Percentiles rank a stretch among this genome's conserved stretches.
Conservation (phyloP, 2,113 vertebrate species). For the Halcyon malimbica region DNA sequence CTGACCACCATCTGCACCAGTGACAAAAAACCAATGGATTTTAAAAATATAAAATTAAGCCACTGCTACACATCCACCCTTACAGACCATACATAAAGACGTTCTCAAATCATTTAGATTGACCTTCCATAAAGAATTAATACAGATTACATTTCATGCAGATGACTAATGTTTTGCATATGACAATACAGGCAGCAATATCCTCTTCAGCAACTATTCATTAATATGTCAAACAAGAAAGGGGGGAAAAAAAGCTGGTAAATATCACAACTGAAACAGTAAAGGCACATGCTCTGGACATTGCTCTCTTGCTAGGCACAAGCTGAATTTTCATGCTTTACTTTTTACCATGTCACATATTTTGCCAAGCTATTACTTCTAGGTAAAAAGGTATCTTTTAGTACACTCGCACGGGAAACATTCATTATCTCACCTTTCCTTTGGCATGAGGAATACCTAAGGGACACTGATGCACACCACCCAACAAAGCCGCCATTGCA, state of each 20-base stretch:
- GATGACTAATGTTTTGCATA: not conserved
- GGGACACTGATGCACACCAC: constrained; percentile 95
- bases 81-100: not conserved
- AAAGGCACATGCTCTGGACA: not conserved
- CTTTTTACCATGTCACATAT: not conserved
- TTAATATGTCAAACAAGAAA: not conserved
- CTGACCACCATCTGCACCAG: constrained; percentile 92
- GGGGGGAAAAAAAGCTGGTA: not conserved
- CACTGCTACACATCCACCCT: not conserved
- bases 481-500: constrained; percentile 95
- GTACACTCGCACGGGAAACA: not conserved
- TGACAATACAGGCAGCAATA: not conserved
- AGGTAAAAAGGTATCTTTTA: not conserved
- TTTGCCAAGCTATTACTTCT: not conserved
- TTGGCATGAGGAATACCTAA: constrained; percentile 96
- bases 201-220: not conserved
- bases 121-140: not conserved
- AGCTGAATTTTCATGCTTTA: not conserved
- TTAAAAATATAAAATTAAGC: not conserved
- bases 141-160: not conserved
- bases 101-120: not conserved
- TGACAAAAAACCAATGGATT: not conserved
- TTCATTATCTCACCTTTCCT: constrained; percentile 87
- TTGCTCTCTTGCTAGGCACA: not conserved
- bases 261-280: not conserved